Percentiles rank a stretch among this genome's conserved stretches.
Conservation (phyloP, 2,888 invertebrate species). For the Myopa tessellatipennis region DNA sequence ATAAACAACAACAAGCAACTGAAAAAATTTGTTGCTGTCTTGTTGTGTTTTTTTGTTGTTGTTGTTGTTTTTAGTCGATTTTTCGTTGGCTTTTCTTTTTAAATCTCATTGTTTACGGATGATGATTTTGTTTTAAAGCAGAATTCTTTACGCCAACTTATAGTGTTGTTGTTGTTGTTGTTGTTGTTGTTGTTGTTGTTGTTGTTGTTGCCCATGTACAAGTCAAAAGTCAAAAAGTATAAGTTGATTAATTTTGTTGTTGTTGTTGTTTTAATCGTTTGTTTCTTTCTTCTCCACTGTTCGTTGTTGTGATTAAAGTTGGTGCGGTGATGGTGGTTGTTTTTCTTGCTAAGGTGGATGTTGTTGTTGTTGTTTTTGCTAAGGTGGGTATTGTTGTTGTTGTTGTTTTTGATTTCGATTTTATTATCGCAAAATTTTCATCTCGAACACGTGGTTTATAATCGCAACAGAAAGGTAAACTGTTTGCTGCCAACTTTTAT, state of each 20-base stretch:
- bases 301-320: slow-evolving; percentile 38
- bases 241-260: slow-evolving; percentile 45
- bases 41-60: neutral
- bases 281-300: neutral
- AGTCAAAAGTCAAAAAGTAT: slow-evolving; percentile 48
- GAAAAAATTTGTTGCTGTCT: slow-evolving; percentile 5
- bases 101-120: slow-evolving; percentile 24
- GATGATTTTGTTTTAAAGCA: slow-evolving; percentile 27
- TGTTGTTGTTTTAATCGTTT: slow-evolving; percentile 19
- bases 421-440: slow-evolving; percentile 19
- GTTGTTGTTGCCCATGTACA: slow-evolving; percentile 36
- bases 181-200: neutral
- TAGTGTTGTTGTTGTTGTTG: neutral
- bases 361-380: slow-evolving; percentile 11
- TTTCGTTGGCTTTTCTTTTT: neutral
- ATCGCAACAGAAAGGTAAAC: slow-evolving; percentile 4
- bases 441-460: neutral
- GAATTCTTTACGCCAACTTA: neutral
- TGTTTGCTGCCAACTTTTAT: neutral
- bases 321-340: neutral
- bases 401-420: slow-evolving; percentile 4
- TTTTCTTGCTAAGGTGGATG: neutral
- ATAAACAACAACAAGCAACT: neutral
- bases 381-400: neutral
- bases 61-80: slow-evolving; percentile 6